A percentile compares a stretch with the other conserved stretches of the same genome.
Conservation (phyloP, 2,888 invertebrate genomes). For the Calameuta filiformis region DNA sequence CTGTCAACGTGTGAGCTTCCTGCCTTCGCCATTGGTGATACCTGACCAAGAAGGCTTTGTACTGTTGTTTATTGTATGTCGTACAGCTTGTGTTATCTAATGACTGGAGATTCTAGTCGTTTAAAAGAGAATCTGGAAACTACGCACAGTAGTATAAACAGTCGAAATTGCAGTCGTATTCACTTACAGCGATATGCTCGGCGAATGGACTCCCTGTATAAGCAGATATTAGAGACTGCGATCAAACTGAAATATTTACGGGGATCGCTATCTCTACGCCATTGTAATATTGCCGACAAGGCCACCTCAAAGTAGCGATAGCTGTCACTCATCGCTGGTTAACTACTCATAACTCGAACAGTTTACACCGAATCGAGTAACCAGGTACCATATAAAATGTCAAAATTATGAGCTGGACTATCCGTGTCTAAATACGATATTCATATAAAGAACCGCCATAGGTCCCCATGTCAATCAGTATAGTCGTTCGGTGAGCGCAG, state of each 20-base stretch:
- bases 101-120: neutral
- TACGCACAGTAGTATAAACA: neutral
- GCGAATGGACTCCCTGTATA: neutral
- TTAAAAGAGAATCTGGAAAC: no score
- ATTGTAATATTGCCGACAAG: conserved; percentile 18
- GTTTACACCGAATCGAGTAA: conserved; percentile 20
- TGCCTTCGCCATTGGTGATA: neutral
- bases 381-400: conserved; percentile 26
- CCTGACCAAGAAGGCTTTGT: neutral
- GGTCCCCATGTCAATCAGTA: conserved; percentile 38
- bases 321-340: conserved; percentile 25
- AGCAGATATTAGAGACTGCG: neutral
- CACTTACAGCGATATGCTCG: no score
- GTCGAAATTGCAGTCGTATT: neutral
- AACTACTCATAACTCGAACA: conserved; percentile 27
- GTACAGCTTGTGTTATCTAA: neutral
- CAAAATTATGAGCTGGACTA: conserved; percentile 27
- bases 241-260: neutral
- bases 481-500: conserved; percentile 14
- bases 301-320: conserved; percentile 25
- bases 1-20: no score
- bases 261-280: conserved; percentile 18
- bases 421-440: conserved; percentile 15
- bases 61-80: neutral
- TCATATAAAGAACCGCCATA: conserved; percentile 12